Evolutionary conservation across 2,113 vertebrate species (phyloP), one percentile per base, ranked within the genome.

Genomic region (Toxotes jaculatrix): DNA sequence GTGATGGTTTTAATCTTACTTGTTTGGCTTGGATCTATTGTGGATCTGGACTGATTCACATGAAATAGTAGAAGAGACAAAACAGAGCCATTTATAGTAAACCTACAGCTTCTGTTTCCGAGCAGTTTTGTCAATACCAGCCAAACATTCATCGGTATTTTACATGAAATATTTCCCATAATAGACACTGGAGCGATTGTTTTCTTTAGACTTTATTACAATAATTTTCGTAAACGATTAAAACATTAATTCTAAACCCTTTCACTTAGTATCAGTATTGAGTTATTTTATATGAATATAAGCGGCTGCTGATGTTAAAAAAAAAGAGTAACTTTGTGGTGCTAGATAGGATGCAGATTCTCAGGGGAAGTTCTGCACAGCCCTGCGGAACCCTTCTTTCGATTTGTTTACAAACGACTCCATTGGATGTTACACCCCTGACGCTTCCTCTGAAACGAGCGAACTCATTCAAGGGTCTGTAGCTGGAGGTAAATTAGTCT

Each of bases 391-490:
- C 85, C 1, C 63, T 77, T 19, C 34, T 82, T 49, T 56, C 5
- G 7, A 31, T 11, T 45, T 71, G 83, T 79, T 91, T 3, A 14
- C 69, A 16, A 0, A 57, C 79, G 78, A 62, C 5, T 3, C 7
- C 0, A 62, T 80, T 82, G 11, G 27, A 13, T 76, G 89, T 87
- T 31, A 85, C 92, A 88, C 85, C 55, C 7, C 32, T 62, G 40
- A 55, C 84, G 81, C 85, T 94, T 94, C 89, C 91, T 74, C 84
- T 72, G 90, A 95, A 95, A 93, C 88, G 73, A 95, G 95, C 95
- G 91, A 94, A 95, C 94, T 95, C 94, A 95, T 95, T 94, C 89
- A 93, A 93, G 91, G 79, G 67, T 90, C 79, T 76, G 67, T 84
- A 60, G 49, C 77, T 77, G 60, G 80, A 92, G 94, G 93, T 95